phyloP scores from a whole-genome alignment of 2,888 invertebrate genomes.

The Stenchaetothrips biformis region DNA sequence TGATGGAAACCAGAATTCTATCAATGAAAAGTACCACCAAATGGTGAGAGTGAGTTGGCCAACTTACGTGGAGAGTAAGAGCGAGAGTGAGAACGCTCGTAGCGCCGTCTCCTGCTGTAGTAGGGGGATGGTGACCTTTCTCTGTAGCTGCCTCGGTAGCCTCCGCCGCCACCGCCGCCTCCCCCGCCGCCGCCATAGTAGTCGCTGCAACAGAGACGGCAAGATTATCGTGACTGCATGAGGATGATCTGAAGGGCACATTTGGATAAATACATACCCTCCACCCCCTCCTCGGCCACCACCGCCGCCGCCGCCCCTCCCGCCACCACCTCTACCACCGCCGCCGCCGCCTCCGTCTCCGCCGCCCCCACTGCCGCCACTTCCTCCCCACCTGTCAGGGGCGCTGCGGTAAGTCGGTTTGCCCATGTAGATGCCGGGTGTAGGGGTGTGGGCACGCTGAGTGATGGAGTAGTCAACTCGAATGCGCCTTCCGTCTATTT shows the following conservation, averaged over 20 bases:
- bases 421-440: conserved; percentile 96
- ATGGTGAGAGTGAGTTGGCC: too few relatives aligned
- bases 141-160: conserved; percentile 53
- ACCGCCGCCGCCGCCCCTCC: conserved; percentile 46
- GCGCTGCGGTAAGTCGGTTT: conserved; percentile 62
- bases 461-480: conserved; percentile 95
- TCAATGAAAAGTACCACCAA: too few relatives aligned
- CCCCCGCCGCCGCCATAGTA: conserved; percentile 46
- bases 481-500: conserved; percentile 88
- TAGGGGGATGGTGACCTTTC: conserved; percentile 69
- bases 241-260: conserved; percentile 25
- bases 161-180: conserved; percentile 45
- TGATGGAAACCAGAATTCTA: too few relatives aligned
- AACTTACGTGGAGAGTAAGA: conserved; percentile 78
- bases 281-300: conserved; percentile 44
- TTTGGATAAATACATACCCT: conserved; percentile 52
- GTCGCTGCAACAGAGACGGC: conserved; percentile 44
- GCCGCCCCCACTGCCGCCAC: conserved; percentile 47
- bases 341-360: conserved; percentile 49
- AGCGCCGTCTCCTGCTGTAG: conserved; percentile 60
- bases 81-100: conserved; percentile 69
- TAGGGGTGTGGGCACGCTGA: conserved; percentile 92
- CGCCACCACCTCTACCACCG: conserved; percentile 43
- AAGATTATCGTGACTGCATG: neutral
- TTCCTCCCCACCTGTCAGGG: neutral